Conservation (phyloP, 2,797 vertebrate species). For the Melanotaenia maccullochi region DNA sequence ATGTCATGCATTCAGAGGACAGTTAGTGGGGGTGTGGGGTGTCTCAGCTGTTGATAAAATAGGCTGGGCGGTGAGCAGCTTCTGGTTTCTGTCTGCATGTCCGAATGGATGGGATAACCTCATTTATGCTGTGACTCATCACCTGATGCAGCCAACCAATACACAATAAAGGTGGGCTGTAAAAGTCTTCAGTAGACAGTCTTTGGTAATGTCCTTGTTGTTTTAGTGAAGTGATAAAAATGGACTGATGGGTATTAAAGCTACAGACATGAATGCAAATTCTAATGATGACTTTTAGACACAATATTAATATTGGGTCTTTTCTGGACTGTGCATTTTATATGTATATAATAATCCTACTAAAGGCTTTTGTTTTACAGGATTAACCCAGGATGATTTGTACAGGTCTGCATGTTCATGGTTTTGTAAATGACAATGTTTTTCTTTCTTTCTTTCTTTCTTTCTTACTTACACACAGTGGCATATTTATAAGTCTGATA, state of each 20-base stretch:
- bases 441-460: conserved; percentile 5
- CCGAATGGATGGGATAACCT: conserved; percentile 68
- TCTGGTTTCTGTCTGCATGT: conserved; percentile 66
- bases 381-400: conserved; percentile 41
- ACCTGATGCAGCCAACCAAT: conserved; percentile 61
- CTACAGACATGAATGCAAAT: conserved; percentile 24
- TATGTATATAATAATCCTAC: conserved; percentile 14
- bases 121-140: conserved; percentile 73
- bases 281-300: conserved; percentile 25
- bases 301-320: conserved; percentile 1
- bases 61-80: conserved; percentile 53
- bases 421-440: conserved; percentile 16
- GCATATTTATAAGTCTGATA: conserved; percentile 62
- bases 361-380: conserved; percentile 25
- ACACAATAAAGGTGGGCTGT: conserved; percentile 29
- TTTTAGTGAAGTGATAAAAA: conserved; percentile 48
- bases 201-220: conserved; percentile 20
- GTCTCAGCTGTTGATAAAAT: conserved; percentile 72
- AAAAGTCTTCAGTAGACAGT: conserved; percentile 30
- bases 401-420: conserved; percentile 3
- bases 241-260: conserved; percentile 43
- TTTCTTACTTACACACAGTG: not conserved
- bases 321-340: not conserved
- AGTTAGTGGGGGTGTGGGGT: conserved; percentile 52
- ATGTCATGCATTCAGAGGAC: conserved; percentile 68